phyloP scores from a whole-genome alignment of 2,797 vertebrate species.

The Buceros bicornis region DNA sequence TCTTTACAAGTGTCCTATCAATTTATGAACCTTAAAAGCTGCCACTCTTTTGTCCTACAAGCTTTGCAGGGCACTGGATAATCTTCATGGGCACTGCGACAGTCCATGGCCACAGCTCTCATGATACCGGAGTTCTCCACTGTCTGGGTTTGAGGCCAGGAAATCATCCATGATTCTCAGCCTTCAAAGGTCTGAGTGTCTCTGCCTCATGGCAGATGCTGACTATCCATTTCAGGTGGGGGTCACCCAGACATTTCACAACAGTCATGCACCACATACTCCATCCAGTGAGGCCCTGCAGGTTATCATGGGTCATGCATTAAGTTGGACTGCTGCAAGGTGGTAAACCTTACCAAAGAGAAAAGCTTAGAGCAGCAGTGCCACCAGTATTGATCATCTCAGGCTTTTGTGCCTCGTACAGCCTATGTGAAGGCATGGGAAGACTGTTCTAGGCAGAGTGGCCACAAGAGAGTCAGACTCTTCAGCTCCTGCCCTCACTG shows the following conservation, averaged over 20 bases:
- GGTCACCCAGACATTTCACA: background rate
- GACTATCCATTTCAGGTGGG: background rate
- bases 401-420: background rate
- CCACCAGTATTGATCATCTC: background rate
- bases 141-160: background rate
- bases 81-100: background rate
- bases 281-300: background rate
- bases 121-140: background rate
- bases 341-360: background rate
- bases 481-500: background rate
- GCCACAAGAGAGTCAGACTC: background rate
- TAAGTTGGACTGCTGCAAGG: background rate
- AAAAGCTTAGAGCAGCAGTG: background rate
- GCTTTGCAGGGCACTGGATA: background rate
- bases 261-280: background rate
- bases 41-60: background rate
- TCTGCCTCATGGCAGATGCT: background rate
- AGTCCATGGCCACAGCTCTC: background rate
- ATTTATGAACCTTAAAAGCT: background rate
- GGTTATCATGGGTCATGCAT: background rate
- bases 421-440: background rate
- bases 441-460: background rate
- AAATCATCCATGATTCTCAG: background rate
- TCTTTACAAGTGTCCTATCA: background rate
- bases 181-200: background rate